Evolutionary conservation across 2,888 invertebrate species (phyloP), one percentile per base, ranked within the genome.

Genomic region (Sturmia bella): DNA sequence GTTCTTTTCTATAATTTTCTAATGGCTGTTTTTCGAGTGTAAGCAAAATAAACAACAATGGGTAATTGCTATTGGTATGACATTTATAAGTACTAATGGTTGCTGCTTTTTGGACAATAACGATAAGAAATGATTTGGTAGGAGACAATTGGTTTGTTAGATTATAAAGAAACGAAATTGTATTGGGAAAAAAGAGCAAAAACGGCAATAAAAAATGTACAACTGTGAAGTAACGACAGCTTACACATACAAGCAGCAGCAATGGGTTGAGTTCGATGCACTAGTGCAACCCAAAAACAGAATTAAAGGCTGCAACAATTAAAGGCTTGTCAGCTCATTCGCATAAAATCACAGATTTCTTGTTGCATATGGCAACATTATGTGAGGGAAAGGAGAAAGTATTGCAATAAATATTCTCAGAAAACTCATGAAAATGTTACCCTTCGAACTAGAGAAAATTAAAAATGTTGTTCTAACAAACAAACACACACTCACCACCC

Each of bases 91-190:
- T 78, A 78, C 78, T 82, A 82, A 82, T 82, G 82, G 82, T 70
- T 82, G 78, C 76, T 81, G 82, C 61, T 70, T 59, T 66, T 78
- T 70, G 82, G 74, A 70, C 78, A 78, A 75, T 57, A 61, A 61
- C 66, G 82, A 82, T 82, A 82, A 82, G 82, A 75, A 66, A 70
- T 82, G 78, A 82, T 82, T 82, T 82, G 82, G 78, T 82, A 78
- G 82, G 82, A 78, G 82, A 82, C 78, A 82, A 82, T 82, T 82
- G 82, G 78, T 82, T 82, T 78, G 78, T 82, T 82, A 82, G 82
- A 82, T 82, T 78, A 70, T 78, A 70, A 82, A 74, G 68, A 75
- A 75, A 68, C 66, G 59, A 57, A 24, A 39, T 17, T 45, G 43
- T 19, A 15, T 21, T 50, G 27, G 66, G 15, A 48, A 43, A 37